phyloP scores from a whole-genome alignment of 23 tunicate genomes.

The Ascidia mentula region DNA sequence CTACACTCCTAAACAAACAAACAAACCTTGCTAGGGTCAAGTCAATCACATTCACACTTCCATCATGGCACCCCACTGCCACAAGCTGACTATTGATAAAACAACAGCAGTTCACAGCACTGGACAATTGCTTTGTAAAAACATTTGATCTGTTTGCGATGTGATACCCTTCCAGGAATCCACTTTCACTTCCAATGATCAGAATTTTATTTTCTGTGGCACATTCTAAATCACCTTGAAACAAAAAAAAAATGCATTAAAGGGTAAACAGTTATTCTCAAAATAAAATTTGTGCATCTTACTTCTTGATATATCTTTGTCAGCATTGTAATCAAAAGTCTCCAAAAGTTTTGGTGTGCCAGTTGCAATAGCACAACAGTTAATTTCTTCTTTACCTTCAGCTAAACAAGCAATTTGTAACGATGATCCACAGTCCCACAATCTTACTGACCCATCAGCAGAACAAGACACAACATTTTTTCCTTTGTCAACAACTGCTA shows the following conservation, averaged over 20 bases:
- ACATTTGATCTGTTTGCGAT: background rate
- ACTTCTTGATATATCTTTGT: background rate
- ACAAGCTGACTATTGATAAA: constrained; percentile 11
- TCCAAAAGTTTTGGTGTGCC: background rate
- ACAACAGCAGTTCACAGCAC: constrained; percentile 36
- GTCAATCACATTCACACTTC: constrained; percentile 30
- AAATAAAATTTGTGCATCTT: too few relatives aligned
- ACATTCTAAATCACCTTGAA: constrained; percentile 33
- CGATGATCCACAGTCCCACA: constrained; percentile 66
- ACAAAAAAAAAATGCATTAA: too few relatives aligned
- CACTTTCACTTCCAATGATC: constrained; percentile 31
- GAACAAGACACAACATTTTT: constrained; percentile 51
- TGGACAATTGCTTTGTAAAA: background rate
- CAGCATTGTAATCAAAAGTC: background rate
- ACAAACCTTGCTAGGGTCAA: constrained; percentile 18
- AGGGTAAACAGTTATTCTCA: too few relatives aligned
- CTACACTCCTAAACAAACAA: background rate
- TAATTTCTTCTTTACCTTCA: constrained; percentile 16
- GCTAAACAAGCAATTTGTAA: constrained; percentile 15
- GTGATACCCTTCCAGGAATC: constrained; percentile 19
- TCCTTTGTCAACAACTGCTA: constrained; percentile 43
- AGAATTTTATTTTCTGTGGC: constrained; percentile 39
- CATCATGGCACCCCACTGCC: constrained; percentile 40
- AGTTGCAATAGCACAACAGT: constrained; percentile 14
- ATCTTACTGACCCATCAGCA: constrained; percentile 30